Evolutionary conservation across 1,140 invertebrate species (phyloP).

Genomic region (Ceratina calcarata): DNA sequence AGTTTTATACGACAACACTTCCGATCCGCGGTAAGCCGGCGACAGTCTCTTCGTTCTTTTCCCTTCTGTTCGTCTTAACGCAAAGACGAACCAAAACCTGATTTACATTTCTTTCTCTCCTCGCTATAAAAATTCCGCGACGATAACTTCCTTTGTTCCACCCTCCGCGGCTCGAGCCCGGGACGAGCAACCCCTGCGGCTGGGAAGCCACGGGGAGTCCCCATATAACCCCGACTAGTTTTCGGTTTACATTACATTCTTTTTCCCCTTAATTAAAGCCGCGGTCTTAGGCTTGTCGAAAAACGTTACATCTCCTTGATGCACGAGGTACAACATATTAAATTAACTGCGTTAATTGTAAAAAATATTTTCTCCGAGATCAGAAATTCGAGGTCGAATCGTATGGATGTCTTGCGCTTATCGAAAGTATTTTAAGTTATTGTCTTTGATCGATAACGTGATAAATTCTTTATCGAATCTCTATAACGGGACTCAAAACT

Average conservation of each 20-base stretch:
- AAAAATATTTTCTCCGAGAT: too few relatives aligned
- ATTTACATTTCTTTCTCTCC: conserved; percentile 79
- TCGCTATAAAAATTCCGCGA: conserved; percentile 79
- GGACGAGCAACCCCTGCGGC: conserved; percentile 65
- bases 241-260: conserved; percentile 77
- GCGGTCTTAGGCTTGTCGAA: not conserved
- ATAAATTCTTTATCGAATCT: not conserved
- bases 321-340: too few relatives aligned
- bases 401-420: too few relatives aligned
- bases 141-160: conserved; percentile 80
- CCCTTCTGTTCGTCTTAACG: conserved; percentile 44
- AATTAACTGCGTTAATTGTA: too few relatives aligned
- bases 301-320: too few relatives aligned
- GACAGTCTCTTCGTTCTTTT: conserved; percentile 45
- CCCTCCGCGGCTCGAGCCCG: conserved; percentile 65
- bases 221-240: conserved; percentile 68
- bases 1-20: conserved; percentile 51
- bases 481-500: conserved; percentile 7
- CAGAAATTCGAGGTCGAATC: too few relatives aligned
- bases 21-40: conserved; percentile 40
- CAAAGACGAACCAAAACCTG: conserved; percentile 69
- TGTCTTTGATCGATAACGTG: too few relatives aligned
- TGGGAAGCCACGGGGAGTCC: conserved; percentile 59
- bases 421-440: too few relatives aligned
- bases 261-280: conserved; percentile 75